Base-by-base conservation (phyloP, 2,888 invertebrate genomes). In the Celastrina argiolus region DNA sequence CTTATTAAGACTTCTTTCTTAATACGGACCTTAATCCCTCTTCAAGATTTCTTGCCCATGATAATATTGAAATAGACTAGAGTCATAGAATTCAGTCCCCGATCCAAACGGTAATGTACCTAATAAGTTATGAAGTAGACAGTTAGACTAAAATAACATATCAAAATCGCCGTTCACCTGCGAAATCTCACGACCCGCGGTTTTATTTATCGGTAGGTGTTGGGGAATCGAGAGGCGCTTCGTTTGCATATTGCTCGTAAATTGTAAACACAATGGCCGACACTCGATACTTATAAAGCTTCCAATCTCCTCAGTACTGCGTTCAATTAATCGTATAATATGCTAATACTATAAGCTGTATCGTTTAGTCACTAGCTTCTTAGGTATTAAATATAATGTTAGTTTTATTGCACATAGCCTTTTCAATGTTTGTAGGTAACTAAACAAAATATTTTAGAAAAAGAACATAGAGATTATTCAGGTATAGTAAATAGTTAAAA, bases 161-260 rank as follows among this genome's bases (percentile, higher is more conserved):
- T 85, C 84, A 84, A 82, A 84, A 79, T 81, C 75, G 75, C 85
- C 86, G 82, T 82, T 87, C 88, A 85, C 86, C 82, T 80, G 82
- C 78, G 79, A 80, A 83, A 84, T 89, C 88, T 83, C 87, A 88
- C 63, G 63, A 63, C 63, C 63, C 31, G 63, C 36, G 41, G 42
- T 63, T 63, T 82, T 79, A 85, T 85, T 84, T 85, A 87, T 87
- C 85, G 84, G 87, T 87, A 74, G 74, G 72, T 74, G 86, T 87
- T 84, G 79, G 77, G 81, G 80, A 86, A 86, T 84, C 81, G 88
- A 89, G 87, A 87, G 87, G 87, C 81, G 82, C 84, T 82, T 85
- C 81, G 86, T 90, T 88, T 88, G 87, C 88, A 89, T 88, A 88
- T 85, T 82, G 82, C 75, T 84, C 82, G 80, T 86, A 83, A 81